Evolutionary conservation across 2,888 invertebrate species (phyloP).

Genomic region (Anticlea derivata): DNA sequence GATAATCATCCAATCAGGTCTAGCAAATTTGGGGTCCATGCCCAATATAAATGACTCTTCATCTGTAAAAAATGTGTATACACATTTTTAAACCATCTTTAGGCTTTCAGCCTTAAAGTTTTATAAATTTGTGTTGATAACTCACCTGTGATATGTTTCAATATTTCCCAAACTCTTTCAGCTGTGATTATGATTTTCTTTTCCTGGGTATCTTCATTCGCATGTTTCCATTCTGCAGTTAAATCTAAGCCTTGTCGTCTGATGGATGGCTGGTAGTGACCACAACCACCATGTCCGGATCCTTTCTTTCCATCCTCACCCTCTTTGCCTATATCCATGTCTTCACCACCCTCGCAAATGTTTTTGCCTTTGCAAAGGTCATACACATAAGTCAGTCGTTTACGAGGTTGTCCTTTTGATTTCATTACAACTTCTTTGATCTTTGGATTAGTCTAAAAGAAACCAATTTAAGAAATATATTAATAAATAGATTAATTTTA

Average conservation of each 20-base stretch:
- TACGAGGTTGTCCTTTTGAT: conserved; percentile 97
- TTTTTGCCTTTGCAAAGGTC: conserved; percentile 99
- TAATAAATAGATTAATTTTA: no score
- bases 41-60: conserved; percentile 97
- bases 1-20: conserved; percentile 99
- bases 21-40: conserved; percentile 98
- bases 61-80: conserved; percentile 84
- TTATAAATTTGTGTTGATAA: neutral
- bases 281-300: conserved; percentile 96
- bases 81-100: neutral
- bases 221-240: conserved; percentile 98
- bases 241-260: conserved; percentile 95
- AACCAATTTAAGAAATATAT: no score
- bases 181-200: conserved; percentile 97
- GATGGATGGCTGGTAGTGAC: conserved; percentile 98
- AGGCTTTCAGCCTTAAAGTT: no score
- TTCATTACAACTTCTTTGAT: conserved; percentile 97
- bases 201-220: conserved; percentile 99
- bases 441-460: conserved; percentile 91
- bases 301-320: conserved; percentile 85
- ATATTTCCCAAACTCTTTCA: conserved; percentile 98
- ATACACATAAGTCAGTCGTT: conserved; percentile 97
- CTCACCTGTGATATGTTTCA: conserved; percentile 92
- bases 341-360: conserved; percentile 99
- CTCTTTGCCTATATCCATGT: conserved; percentile 95